These are phyloP conservation scores for Petrolisthes manimaculis DNA, from an alignment of 2,888 invertebrate species.

Conservation along the genomic window DNA sequence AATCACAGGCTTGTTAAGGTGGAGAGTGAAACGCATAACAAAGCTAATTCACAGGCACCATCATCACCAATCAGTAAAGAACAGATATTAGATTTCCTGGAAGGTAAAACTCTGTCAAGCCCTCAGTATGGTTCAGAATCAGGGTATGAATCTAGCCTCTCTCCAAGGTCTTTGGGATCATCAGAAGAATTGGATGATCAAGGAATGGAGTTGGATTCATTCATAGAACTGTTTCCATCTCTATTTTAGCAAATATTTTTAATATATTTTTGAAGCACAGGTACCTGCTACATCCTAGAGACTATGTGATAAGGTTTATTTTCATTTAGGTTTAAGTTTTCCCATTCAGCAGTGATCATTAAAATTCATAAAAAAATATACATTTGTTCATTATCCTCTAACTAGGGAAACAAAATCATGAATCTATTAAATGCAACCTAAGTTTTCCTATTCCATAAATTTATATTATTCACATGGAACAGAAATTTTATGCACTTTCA, in stretches of 20 bases:
- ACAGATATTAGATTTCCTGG: slow-evolving; percentile 56
- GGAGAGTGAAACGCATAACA: background rate
- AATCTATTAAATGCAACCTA: too few species aligned
- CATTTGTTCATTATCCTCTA: too few species aligned
- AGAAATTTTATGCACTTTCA: too few species aligned
- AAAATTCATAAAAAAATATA: too few species aligned
- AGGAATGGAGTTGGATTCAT: slow-evolving; percentile 44
- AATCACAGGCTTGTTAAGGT: background rate
- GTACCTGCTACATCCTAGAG: slow-evolving; percentile 8
- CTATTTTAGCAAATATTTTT: slow-evolving; percentile 32
- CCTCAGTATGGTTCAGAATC: slow-evolving; percentile 40
- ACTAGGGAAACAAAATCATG: too few species aligned
- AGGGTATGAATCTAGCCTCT: slow-evolving; percentile 54
- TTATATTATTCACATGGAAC: too few species aligned
- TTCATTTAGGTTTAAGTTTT: too few species aligned
- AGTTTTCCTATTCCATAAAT: too few species aligned
- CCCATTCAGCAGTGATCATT: too few species aligned
- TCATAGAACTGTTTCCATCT: slow-evolving; percentile 51
- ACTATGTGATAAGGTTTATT: too few species aligned
- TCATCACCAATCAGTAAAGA: slow-evolving; percentile 59
- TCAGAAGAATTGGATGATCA: slow-evolving; percentile 17
- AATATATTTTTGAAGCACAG: slow-evolving; percentile 14
- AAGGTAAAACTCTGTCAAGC: slow-evolving; percentile 37
- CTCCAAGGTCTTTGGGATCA: slow-evolving; percentile 37
- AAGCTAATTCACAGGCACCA: background rate